Evolutionary conservation across 2,113 vertebrate genomes (phyloP), one percentile per base, ranked within the genome.

Genomic region (Tenrec ecaudatus): DNA sequence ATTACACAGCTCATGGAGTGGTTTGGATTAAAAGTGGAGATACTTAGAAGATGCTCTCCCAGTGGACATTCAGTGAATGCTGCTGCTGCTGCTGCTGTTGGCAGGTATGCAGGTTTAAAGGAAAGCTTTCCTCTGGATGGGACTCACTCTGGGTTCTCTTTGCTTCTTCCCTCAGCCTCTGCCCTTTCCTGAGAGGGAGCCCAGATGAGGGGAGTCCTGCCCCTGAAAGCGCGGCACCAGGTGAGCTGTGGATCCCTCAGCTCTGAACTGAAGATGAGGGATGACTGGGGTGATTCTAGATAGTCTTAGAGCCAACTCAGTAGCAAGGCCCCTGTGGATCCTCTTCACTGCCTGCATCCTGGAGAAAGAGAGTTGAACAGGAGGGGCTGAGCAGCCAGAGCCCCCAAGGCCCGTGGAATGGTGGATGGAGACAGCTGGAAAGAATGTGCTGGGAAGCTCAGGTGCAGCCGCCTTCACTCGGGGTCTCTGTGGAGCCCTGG

Each of bases 111-210:
- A 73, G 66, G 33, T 78, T 85, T 47, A 57, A 82, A 81, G 53
- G 68, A 84, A 68, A 84, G 19, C n/a, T 31, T 90, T 93, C 85
- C 25, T 31, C 23, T 91, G 31, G 62, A 20, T 17, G 0, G 20
- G 22, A n/a, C 58, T 93, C n/a, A 92, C 57, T 85, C 23, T 19
- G 62, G 40, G 62, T 88, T 88, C 71, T 76, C 36, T 95, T 82
- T 95, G 57, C 62, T 93, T 86, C 69, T 91, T 86, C 60, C 76
- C 53, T 89, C 76, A 95, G 89, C 31, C 25, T 27, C 36, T 86
- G 69, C 62, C 71, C 64, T 86, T 86, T 64, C 57, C 58, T 79
- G 68, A 88, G 82, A 91, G 62, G 53, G 53, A 91, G 27, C 77
- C 86, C 43, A 79, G 64, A 79, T 79, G 57, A 93, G 36, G 86